These are phyloP conservation scores for Megalops cyprinoides DNA, from an alignment of 2,797 vertebrate genomes.

Conservation along the genomic window DNA sequence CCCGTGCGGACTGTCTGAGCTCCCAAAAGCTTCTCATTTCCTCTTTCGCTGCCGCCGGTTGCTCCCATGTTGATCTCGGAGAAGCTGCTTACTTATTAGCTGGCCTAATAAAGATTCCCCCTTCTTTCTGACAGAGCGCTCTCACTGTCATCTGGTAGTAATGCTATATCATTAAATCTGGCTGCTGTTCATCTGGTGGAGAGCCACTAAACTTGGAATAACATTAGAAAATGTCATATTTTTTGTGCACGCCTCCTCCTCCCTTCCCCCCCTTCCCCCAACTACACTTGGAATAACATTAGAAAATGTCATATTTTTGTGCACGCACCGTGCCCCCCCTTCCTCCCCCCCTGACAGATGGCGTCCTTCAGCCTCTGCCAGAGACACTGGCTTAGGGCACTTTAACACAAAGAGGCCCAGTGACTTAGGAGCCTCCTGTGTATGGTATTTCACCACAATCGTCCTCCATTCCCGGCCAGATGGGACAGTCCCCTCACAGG, in stretches of 20 bases:
- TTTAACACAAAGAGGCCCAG: slow-evolving; percentile 17
- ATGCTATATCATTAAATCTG: background rate
- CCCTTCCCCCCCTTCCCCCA: too few species aligned
- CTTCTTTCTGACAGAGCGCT: background rate
- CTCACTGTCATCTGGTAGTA: background rate
- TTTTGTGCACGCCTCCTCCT: background rate
- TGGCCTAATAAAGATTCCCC: slow-evolving; percentile 6
- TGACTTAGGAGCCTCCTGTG: background rate
- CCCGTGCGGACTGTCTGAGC: background rate
- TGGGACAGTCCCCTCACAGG: background rate
- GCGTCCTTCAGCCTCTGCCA: slow-evolving; percentile 1
- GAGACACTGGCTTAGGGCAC: background rate
- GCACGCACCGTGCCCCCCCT: too few species aligned
- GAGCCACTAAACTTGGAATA: slow-evolving; percentile 3
- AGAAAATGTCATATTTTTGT: background rate
- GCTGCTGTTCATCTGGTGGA: slow-evolving; percentile 21
- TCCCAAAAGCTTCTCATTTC: background rate
- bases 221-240: slow-evolving; percentile 16
- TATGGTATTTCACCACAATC: slow-evolving; percentile 14
- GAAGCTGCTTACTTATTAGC: background rate
- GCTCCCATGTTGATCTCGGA: background rate
- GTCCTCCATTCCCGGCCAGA: background rate
- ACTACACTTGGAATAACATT: too few species aligned
- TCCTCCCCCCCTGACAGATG: slow-evolving; percentile 13
- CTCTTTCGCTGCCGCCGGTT: background rate